phyloP scores from a whole-genome alignment of 2,888 invertebrate species.

The Epinotia demarniana region DNA sequence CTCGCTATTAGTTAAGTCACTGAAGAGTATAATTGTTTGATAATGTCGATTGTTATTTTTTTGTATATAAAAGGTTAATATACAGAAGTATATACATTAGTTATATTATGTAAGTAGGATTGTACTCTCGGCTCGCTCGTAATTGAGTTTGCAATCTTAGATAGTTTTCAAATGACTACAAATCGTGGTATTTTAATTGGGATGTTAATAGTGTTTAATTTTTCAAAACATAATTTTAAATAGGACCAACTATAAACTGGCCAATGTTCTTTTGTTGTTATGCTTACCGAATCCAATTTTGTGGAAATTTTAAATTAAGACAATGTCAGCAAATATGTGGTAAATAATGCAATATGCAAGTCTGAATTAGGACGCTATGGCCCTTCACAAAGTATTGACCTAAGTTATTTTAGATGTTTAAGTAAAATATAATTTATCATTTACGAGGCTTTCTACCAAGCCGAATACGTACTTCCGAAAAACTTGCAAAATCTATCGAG shows the following conservation, averaged over 20 bases:
- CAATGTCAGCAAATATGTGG: background rate
- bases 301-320: background rate
- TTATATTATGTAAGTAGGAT: slow-evolving; percentile 21
- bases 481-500: background rate
- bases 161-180: slow-evolving; percentile 32
- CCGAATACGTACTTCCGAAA: background rate
- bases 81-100: slow-evolving; percentile 28
- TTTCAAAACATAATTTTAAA: background rate
- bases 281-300: slow-evolving; percentile 4
- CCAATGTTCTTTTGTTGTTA: slow-evolving; percentile 2
- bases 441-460: slow-evolving; percentile 13
- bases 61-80: slow-evolving; percentile 36
- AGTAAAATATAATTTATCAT: background rate
- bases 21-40: slow-evolving; percentile 32
- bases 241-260: slow-evolving; percentile 16
- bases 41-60: slow-evolving; percentile 28
- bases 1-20: slow-evolving; percentile 12
- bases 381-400: slow-evolving; percentile 2
- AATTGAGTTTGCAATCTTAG: slow-evolving; percentile 26
- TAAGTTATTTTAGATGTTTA: slow-evolving; percentile 4
- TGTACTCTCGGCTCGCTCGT: slow-evolving; percentile 19
- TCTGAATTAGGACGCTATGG: background rate
- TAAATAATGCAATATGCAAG: background rate
- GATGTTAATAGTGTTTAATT: slow-evolving; percentile 7
- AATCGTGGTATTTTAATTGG: background rate